Base-by-base conservation (phyloP, 1,140 invertebrate genomes). In the Lepidurus couesii region DNA sequence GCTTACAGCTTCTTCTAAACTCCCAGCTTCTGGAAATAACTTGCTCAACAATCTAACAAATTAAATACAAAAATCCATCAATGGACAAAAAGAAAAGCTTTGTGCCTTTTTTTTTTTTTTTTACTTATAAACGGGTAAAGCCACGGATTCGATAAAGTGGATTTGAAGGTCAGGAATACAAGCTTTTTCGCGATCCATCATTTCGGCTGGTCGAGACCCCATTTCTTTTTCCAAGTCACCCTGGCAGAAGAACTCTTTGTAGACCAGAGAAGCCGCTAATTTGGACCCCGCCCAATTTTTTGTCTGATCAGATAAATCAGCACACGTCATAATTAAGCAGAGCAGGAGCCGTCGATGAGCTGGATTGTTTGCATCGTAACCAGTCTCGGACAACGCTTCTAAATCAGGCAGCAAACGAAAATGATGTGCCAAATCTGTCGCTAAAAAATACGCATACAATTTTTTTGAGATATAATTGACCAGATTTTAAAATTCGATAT, bases 201-300 rank as follows among this genome's bases (percentile, higher is more conserved):
- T 93, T 83, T 90, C 89, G 44, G 88, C 84, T 0, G 93, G 93
- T 34, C 88, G 86, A 44, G 89, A 89, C 0, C 93, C 93, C 86
- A 93, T 90, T 44, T 90, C 89, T 85, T 93, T 95, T 86, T 95
- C 94, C 80, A 93, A 83, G 83, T 96, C 94, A 8, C 93, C 94
- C 88, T 95, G 93, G 21, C 90, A 90, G 86, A 96, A 96, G 85
- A 95, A 96, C 85, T 96, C 94, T 77, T 90, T 89, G 82, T 95
- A 92, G 44, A 95, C 90, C 80, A 92, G 85, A 78, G 91, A 89
- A 44, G 91, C 90, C 75, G 90, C 90, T 80, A 86, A 86, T 84
- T 90, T 91, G 8, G 90, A 88, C 81, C 88, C 87, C 76, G 85
- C 84, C 88, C 91, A 93, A 80, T 89, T 87, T 84, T 95, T 95